Base-by-base conservation (phyloP, 2,797 vertebrate genomes). In the Enteromius thamalakanensis region DNA sequence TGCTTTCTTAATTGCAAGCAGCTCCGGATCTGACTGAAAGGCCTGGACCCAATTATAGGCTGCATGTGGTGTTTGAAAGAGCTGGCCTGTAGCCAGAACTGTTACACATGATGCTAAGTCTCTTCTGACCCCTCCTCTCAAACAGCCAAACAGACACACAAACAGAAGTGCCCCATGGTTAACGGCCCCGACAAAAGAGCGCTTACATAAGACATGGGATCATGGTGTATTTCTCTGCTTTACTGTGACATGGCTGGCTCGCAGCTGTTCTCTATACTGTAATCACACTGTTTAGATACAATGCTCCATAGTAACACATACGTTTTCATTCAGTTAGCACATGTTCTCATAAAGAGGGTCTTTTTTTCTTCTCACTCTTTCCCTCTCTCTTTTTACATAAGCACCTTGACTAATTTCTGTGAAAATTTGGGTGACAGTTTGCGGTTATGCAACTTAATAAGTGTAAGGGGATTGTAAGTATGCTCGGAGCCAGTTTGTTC, bases 21-120 rank as follows among this genome's bases (percentile, higher is more conserved):
- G 67, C 83, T 84, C 67, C 80, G 77, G 69, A 77, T 12, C 15
- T 49, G 47, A 85, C 69, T 85, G 68, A 79, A 83, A 85, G 76
- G 65, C 67, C 88, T 88, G 85, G 68, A 74, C 55, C 53, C 82
- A 88, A 83, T 89, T 88, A 87, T 67, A 37, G n/a, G 62, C 37
- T 78, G 37, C 60, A 83, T 76, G 42, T 82, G 64, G 72, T 79
- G 65, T 81, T 81, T 86, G 79, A 87, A 87, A 77, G 79, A 42
- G 55, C 55, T 86, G 89, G 85, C 76, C 32, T 40, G 37, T 21
- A 55, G 77, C 84, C 83, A 87, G 77, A 51, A 53, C 68, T 19
- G 81, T 85, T 84, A 79, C 70, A 79, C 29, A 77, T 60, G 40
- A 78, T 69, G 80, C 23, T 76, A 65, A 37, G 26, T 79, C 55